Base-by-base conservation (phyloP, 2,797 vertebrate genomes). In the Karalla daura region DNA sequence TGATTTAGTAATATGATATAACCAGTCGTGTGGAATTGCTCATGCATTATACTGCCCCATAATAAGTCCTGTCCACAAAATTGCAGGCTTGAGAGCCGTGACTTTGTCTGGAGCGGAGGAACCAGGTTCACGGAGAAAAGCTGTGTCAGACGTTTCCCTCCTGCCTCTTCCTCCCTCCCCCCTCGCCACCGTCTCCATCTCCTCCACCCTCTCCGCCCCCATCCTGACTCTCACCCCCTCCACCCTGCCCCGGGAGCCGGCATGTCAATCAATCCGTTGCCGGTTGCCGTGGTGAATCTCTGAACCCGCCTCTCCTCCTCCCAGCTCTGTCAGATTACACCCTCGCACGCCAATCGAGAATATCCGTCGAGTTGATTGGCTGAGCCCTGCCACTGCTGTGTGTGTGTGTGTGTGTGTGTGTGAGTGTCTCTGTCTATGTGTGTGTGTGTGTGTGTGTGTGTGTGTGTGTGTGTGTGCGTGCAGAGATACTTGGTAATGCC, bases 191-290 rank as follows among this genome's bases (percentile, higher is more conserved):
- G 3, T 61, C 37, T 61, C 47, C 52, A 33, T 61, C 52, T 74
- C 60, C 10, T 17, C 35, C 61, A 45, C 63, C 73, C 53, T 65
- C 67, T 65, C 67, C 37, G 17, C 63, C 51, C 69, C 58, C 59
- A 14, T 44, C 58, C 70, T 45, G 52, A 64, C 75, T 73, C 59
- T 76, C 66, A 67, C 41, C 66, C 61, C 65, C 65, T 59, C 73
- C 69, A 65, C 73, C 70, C 65, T 79, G 67, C 67, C 76, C 77
- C 10, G 1, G 77, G 70, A 86, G 70, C 76, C 51, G 70, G 74
- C 54, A 45, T 78, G 84, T 89, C 84, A 86, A 62, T 89, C 85
- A 84, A 76, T 80, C 70, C 61, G 49, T 54, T 84, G 74, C 75
- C 15, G 13, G 77, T 76, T 89, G 84, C 87, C 49, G 28, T 73